Percentiles rank a stretch among this genome's conserved stretches.
These are phyloP conservation scores for Sylvietta virens DNA, from an alignment of 2,113 vertebrate species.

Conservation along the genomic window DNA sequence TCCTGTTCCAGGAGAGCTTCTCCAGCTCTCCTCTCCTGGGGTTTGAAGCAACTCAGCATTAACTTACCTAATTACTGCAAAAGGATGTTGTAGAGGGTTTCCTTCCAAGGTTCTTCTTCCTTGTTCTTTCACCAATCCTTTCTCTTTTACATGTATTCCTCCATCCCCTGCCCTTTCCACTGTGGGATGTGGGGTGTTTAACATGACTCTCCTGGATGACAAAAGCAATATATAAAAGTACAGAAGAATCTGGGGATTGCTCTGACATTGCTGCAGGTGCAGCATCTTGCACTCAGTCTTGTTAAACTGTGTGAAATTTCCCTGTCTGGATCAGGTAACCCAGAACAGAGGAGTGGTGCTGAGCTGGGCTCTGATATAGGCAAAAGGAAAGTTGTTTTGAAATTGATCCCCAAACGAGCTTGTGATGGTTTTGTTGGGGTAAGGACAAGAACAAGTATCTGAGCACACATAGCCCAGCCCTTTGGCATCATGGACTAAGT, in stretches of 20 bases:
- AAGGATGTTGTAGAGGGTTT: not conserved
- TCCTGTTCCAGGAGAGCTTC: not conserved
- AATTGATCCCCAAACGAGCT: not conserved
- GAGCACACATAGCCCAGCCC: not conserved
- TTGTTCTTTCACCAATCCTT: not conserved
- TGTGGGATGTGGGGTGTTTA: not conserved
- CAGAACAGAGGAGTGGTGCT: not conserved
- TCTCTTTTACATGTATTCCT: not conserved
- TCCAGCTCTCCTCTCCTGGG: not conserved
- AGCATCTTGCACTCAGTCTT: not conserved
- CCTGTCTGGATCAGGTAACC: not conserved
- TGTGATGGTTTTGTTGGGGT: not conserved
- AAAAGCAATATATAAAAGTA: not conserved
- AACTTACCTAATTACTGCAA: not conserved
- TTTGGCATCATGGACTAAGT: not conserved
- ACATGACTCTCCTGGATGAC: not conserved
- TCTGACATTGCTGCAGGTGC: rapidly evolving
- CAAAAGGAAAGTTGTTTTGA: not conserved
- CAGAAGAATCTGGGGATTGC: not conserved
- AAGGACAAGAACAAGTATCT: not conserved
- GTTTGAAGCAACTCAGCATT: not conserved
- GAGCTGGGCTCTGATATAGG: rapidly evolving
- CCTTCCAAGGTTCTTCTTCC: no score
- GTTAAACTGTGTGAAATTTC: not conserved
- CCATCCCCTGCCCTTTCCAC: not conserved